Evolutionary conservation across 2,113 vertebrate genomes (phyloP).

Genomic region (Ctenodactylus gundi): DNA sequence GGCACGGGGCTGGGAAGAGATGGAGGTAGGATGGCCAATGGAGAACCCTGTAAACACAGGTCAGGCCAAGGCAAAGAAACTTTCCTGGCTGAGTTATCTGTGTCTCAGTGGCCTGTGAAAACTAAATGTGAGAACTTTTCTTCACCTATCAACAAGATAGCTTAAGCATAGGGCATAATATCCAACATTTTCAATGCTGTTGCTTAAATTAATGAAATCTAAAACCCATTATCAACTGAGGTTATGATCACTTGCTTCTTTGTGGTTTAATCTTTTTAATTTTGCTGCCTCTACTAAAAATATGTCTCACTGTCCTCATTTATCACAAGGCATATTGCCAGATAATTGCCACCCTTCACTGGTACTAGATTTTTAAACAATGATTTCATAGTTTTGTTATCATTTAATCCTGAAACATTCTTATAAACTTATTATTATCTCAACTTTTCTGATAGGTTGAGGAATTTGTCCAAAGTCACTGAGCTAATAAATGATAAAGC

Average conservation of each 20-base stretch:
- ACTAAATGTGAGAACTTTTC: background rate
- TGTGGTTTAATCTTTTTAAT: background rate
- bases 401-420: background rate
- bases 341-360: background rate
- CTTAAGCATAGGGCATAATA: background rate
- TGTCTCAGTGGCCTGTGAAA: constrained; percentile 45
- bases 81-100: constrained; percentile 37
- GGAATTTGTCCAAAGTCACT: background rate
- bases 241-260: background rate
- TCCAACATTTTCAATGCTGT: background rate
- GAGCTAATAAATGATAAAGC: background rate
- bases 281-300: background rate
- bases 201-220: background rate
- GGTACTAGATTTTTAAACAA: background rate
- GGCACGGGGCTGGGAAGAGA: constrained; percentile 50
- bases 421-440: background rate
- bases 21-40: constrained; percentile 57
- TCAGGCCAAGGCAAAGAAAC: constrained; percentile 74
- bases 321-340: background rate
- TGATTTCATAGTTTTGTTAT: background rate
- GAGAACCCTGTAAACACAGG: constrained; percentile 71
- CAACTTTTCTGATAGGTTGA: background rate
- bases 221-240: background rate
- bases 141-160: background rate
- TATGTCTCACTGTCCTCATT: background rate